A percentile compares a stretch with the other conserved stretches of the same genome.
Conservation (phyloP, 2,113 vertebrate species). For the Gracilinanus agilis region DNA sequence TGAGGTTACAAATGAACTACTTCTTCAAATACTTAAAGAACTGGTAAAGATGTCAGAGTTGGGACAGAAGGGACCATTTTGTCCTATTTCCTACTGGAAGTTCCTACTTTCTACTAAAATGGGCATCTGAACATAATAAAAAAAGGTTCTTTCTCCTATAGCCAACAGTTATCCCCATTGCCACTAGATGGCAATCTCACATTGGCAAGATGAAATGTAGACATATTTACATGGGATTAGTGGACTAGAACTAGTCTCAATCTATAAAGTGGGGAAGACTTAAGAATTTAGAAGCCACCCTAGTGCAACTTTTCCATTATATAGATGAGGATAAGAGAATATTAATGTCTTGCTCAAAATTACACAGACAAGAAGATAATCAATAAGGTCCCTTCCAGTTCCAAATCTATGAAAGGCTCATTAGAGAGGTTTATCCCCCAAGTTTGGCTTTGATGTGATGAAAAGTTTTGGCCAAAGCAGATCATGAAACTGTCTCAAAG, state of each 20-base stretch:
- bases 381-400: not conserved
- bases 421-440: not conserved
- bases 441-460: not conserved
- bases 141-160: not conserved
- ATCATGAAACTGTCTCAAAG: not conserved
- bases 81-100: not conserved
- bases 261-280: not conserved
- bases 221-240: not conserved
- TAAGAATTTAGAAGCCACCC: not conserved
- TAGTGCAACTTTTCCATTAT: not conserved
- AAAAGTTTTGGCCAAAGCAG: not conserved
- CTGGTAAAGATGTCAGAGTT: not conserved
- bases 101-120: not conserved
- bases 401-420: not conserved
- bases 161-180: not conserved
- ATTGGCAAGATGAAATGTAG: not conserved
- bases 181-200: not conserved
- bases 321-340: not conserved
- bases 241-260: not conserved
- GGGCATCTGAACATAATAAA: not conserved
- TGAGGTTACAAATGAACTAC: not conserved
- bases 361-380: not conserved
- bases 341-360: not conserved
- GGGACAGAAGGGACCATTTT: not conserved
- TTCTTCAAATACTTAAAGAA: not conserved